Evolutionary conservation across 2,888 invertebrate species (phyloP), one percentile per base, ranked within the genome.

Genomic region (Pterobdella sp.): DNA sequence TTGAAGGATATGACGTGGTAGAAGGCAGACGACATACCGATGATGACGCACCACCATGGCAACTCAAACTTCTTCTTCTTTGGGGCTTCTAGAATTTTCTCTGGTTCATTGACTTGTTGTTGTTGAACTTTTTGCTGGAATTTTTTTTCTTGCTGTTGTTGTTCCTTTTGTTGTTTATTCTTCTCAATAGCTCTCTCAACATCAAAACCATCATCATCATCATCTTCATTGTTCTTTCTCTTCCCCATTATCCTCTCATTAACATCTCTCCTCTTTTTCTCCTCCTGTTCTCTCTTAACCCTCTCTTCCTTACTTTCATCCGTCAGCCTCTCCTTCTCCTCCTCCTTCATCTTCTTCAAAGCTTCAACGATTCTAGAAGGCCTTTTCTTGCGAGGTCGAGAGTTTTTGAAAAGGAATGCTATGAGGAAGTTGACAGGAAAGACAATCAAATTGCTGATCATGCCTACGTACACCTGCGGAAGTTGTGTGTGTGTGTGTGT

Each of bases 381-480:
- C 37, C 83, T 78, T 74, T 82, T 79, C 52, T 78, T 80, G 26
- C 82, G 72, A 1, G 83, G 82, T 0, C 82, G 80, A 1, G 82
- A 80, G 76, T 84, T 85, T 32, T 85, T 81, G 81, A 86, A 86
- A 52, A 86, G 76, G 65, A 80, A 80, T 1, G 84, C 82, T 68
- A 85, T 79, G 66, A 85, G 60, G 74, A 85, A 81, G 76, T 82
- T 84, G 70, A 84, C 81, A 0, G 84, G 84, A 76, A 86, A 84
- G 18, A 84, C 82, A 49, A 86, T 80, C 72, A 86, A 75, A 78
- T 84, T 85, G 74, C 81, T 79, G 26, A 84, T 79, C 0, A 85
- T 75, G 1, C 85, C 85, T 31, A 86, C 82, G 72, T 80, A 84
- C 64, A 86, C 80, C 85, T 85, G 78, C 0, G 63, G 56, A 64